A percentile compares a stretch with the other conserved stretches of the same genome.
Evolutionary conservation across 2,797 vertebrate species (phyloP).

Genomic region (Delichon dasypus): DNA sequence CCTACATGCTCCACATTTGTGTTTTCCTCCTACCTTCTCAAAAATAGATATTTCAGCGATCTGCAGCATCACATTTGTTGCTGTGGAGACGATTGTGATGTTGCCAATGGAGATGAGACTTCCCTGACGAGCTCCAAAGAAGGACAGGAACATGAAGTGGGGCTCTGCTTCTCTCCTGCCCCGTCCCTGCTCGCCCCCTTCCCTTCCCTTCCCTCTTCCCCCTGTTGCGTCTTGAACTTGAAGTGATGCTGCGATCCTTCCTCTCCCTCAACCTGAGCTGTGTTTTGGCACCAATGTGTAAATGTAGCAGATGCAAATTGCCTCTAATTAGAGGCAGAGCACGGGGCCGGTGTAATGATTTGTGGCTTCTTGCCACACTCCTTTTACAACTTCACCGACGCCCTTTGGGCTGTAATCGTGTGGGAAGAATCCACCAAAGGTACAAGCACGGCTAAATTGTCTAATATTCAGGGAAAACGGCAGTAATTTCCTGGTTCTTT

Average conservation of each 20-base stretch:
- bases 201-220: not conserved
- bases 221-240: not conserved
- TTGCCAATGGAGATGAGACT: conserved; percentile 58
- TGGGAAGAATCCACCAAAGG: not conserved
- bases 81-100: conserved; percentile 53
- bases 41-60: conserved; percentile 49
- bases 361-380: not conserved
- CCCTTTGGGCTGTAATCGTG: not conserved
- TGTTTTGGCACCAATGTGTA: not conserved
- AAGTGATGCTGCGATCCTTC: not conserved
- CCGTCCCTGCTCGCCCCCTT: not conserved
- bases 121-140: not conserved
- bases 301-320: not conserved
- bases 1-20: conserved; percentile 48
- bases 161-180: not conserved
- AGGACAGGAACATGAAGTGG: not conserved
- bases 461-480: not conserved
- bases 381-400: not conserved
- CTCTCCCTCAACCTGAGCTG: not conserved
- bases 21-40: conserved; percentile 54
- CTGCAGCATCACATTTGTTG: conserved; percentile 55
- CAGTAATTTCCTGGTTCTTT: not conserved
- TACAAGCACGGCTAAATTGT: not conserved
- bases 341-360: not conserved
- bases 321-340: not conserved